Conservation (phyloP, 2,888 invertebrate species). For the Rotaria sp. region DNA sequence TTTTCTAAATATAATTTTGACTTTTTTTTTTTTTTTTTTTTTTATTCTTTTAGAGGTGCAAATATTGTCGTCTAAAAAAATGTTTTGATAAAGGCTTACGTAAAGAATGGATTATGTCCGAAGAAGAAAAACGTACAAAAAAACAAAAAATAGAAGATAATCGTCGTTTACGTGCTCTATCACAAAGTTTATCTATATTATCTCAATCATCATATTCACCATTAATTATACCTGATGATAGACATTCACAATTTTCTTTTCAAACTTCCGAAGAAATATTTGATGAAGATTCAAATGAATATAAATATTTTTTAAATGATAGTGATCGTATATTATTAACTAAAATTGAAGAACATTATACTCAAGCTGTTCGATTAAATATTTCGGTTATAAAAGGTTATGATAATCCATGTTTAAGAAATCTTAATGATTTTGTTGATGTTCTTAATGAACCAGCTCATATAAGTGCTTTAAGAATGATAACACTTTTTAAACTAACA, state of each 20-base stretch:
- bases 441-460: not conserved
- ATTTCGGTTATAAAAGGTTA: not conserved
- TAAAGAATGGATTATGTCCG: not conserved
- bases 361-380: not conserved
- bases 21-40: not conserved
- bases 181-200: not conserved
- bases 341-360: not conserved
- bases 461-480: not conserved
- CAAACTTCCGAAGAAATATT: not conserved
- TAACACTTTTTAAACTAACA: not conserved
- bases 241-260: not conserved
- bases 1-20: too few species aligned
- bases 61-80: not conserved
- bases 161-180: not conserved
- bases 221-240: not conserved
- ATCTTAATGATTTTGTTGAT: not conserved
- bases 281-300: not conserved
- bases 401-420: not conserved
- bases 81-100: not conserved
- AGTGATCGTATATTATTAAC: not conserved
- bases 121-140: conserved; percentile 10
- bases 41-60: not conserved
- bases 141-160: conserved; percentile 5
- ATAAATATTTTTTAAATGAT: not conserved
- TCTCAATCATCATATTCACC: not conserved